Base-by-base conservation (phyloP, 2,888 invertebrate species). In the Barypeithes pellucidus region DNA sequence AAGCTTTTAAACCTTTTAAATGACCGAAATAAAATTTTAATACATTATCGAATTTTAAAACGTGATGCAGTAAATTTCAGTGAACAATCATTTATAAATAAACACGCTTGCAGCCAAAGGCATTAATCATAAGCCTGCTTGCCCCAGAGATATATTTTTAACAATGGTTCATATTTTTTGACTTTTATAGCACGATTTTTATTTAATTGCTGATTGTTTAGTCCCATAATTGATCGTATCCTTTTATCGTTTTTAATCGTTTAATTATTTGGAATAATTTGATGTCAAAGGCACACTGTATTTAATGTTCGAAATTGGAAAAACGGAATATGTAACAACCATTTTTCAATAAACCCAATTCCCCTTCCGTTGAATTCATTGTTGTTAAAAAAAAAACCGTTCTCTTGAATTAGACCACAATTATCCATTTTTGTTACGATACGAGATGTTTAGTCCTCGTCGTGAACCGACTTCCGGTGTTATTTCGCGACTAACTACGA, bases 401-500 rank as follows among this genome's bases (percentile, higher is more conserved):
- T n/a, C n/a, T n/a, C n/a, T n/a, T n/a, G n/a, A n/a, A n/a, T n/a
- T n/a, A n/a, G n/a, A n/a, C n/a, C n/a, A n/a, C n/a, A n/a, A n/a
- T n/a, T n/a, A 50, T 50, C 50, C 50, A 12, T 50, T 22, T 50
- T 50, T 29, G 16, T 16, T 50, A n/a, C 50, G n/a, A 22, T 22
- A 20, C 12, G 43, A 16, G 43, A 4, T 69, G 41, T 62, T 20
- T 39, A 66, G 54, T 66, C 52, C 50, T 14, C 24, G 52, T 66
- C 22, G 63, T 57, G 29, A 11, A 70, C 45, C 47, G 50, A 72
- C 67, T 72, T 72, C 67, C 72, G 61, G 62, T 63, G 29, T 57
- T 66, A 39, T 72, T 72, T 72, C 54, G 72, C 67, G 41, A 67
- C 67, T 67, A 62, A 72, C 67, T 57, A 72, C 67, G 45, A 61